Percentiles rank a stretch among this genome's conserved stretches.
These are phyloP conservation scores for Notiomystis cincta DNA, from an alignment of 2,113 vertebrate species.

Conservation along the genomic window DNA sequence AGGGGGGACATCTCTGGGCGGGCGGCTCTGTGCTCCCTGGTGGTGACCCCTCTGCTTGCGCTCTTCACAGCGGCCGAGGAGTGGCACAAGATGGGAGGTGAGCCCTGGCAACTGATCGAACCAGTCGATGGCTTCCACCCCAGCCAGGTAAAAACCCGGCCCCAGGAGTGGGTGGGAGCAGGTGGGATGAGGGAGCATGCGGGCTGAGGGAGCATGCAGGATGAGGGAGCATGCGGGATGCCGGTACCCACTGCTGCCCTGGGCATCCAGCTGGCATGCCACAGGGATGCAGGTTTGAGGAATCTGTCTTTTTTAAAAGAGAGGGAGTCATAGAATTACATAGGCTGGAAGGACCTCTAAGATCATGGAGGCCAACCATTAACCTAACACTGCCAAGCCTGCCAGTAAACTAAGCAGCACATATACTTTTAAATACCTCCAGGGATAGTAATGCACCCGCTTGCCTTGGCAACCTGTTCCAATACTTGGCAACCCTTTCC, in stretches of 20 bases:
- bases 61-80: slow-evolving; percentile 50
- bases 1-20: rapidly evolving
- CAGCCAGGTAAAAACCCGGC: slow-evolving; percentile 58
- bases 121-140: slow-evolving; percentile 77
- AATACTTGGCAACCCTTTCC: background rate
- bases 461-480: background rate
- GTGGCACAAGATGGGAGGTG: slow-evolving; percentile 67
- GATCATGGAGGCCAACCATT: background rate
- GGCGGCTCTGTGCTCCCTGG: rapidly evolving
- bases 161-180: rapidly evolving
- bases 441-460: background rate
- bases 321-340: background rate
- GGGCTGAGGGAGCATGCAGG: background rate
- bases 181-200: background rate
- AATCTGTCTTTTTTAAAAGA: background rate
- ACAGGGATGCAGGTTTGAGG: rapidly evolving
- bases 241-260: rapidly evolving
- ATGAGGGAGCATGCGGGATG: background rate
- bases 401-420: background rate
- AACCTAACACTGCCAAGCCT: background rate
- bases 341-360: background rate
- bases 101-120: slow-evolving; percentile 76
- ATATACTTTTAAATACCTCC: background rate
- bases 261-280: rapidly evolving
- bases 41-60: background rate